Conservation (phyloP, 2,888 invertebrate genomes). For the Trimorus sp. region DNA sequence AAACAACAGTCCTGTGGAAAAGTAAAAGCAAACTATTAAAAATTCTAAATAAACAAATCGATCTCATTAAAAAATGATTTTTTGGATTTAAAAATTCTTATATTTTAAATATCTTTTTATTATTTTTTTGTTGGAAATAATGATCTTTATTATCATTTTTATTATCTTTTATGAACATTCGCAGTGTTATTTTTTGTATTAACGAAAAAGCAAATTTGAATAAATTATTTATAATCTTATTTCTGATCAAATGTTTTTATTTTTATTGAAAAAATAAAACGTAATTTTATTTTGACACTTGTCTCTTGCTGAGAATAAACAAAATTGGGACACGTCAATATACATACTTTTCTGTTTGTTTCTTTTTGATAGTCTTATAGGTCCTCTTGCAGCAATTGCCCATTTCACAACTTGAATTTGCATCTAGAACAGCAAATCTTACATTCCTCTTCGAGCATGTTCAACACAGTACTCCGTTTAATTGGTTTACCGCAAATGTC, state of each 20-base stretch:
- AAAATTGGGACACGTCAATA: neutral
- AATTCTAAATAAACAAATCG: no score
- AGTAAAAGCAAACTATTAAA: neutral
- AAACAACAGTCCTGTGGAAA: constrained; percentile 86
- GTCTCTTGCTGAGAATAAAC: neutral
- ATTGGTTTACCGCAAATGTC: constrained; percentile 37
- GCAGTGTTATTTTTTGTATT: no score
- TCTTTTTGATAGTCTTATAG: constrained; percentile 47
- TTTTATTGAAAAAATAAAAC: neutral
- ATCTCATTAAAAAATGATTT: no score
- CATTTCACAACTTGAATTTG: constrained; percentile 43
- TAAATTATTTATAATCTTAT: no score
- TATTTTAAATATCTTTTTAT: no score
- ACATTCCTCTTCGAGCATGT: constrained; percentile 1
- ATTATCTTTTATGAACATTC: no score
- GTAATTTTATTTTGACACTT: neutral
- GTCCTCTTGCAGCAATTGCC: constrained; percentile 61
- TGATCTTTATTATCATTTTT: no score
- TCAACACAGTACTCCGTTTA: constrained; percentile 21
- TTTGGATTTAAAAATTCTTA: no score
- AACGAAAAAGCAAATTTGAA: no score
- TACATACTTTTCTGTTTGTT: constrained; percentile 62
- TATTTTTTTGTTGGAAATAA: no score
- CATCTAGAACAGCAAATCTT: constrained; percentile 37
- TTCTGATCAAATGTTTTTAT: no score